Conservation (phyloP, 1,140 invertebrate genomes). For the Anastrepha ludens region DNA sequence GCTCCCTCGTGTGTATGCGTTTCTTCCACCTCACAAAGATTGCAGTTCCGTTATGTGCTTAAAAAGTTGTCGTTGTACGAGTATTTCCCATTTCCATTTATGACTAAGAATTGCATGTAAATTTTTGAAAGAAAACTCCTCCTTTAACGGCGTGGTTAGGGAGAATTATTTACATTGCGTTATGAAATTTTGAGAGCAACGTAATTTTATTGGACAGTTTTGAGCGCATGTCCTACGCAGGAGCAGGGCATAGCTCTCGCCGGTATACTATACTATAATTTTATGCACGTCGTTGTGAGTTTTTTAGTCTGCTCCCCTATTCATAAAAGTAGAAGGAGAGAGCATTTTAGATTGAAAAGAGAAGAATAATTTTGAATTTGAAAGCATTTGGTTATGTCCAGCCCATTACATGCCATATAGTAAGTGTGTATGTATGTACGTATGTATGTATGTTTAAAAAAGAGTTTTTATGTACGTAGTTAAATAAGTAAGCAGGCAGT, state of each 20-base stretch:
- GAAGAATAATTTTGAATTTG: conserved; percentile 52
- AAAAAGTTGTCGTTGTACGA: neutral
- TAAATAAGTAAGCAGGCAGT: neutral
- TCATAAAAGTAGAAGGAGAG: conserved; percentile 48
- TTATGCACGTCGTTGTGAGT: conserved; percentile 35
- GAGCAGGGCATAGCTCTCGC: conserved; percentile 47
- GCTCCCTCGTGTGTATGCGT: neutral
- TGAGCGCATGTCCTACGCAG: conserved; percentile 57
- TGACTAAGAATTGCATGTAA: conserved; percentile 48
- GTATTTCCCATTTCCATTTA: conserved; percentile 17
- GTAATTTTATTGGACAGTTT: conserved; percentile 58
- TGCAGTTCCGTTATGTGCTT: conserved; percentile 23
- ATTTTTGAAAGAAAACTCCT: conserved; percentile 44
- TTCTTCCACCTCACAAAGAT: neutral
- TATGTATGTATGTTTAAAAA: neutral
- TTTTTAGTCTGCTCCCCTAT: conserved; percentile 46
- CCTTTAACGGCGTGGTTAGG: conserved; percentile 49
- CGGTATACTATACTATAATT: conserved; percentile 26
- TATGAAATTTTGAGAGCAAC: conserved; percentile 55
- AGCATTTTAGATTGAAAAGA: conserved; percentile 49
- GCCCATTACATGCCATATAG: conserved; percentile 4
- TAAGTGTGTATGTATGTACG: neutral
- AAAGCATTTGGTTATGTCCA: conserved; percentile 51
- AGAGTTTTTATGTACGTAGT: neutral
- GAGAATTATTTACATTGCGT: conserved; percentile 55